A percentile compares a stretch with the other conserved stretches of the same genome.
Conservation (phyloP, 2,113 vertebrate species). For the Lycaon pictus region DNA sequence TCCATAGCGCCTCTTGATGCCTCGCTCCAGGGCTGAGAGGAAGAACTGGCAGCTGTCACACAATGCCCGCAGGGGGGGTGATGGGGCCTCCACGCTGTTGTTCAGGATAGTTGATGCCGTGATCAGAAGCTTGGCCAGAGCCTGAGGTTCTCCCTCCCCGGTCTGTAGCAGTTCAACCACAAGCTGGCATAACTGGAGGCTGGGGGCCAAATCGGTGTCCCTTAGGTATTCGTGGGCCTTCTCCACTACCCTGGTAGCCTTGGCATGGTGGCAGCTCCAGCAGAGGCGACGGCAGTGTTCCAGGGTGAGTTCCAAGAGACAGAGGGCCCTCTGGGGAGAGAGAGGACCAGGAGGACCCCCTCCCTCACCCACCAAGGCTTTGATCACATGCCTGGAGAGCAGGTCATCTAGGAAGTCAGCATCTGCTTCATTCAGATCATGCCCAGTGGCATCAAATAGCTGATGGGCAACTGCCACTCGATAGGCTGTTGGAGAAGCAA, state of each 20-base stretch:
- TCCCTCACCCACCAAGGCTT: constrained; percentile 57
- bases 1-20: constrained; percentile 58
- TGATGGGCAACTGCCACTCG: constrained; percentile 86
- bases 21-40: constrained; percentile 83
- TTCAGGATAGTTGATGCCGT: constrained; percentile 81
- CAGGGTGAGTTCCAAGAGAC: constrained; percentile 88
- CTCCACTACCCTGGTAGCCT: constrained; percentile 78
- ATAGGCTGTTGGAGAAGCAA: constrained; percentile 81
- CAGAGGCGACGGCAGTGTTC: constrained; percentile 88
- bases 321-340: constrained; percentile 58
- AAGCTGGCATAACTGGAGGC: constrained; percentile 79
- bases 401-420: constrained; percentile 85
- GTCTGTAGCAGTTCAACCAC: constrained; percentile 83
- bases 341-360: neutral
- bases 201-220: neutral
- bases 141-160: constrained; percentile 11
- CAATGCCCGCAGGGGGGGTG: constrained; percentile 80
- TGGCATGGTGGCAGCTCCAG: constrained; percentile 78
- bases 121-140: constrained; percentile 68
- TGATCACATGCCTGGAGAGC: constrained; percentile 76
- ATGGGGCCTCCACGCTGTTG: fast-evolving
- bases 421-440: constrained; percentile 80
- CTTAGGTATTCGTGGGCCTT: constrained; percentile 66
- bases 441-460: constrained; percentile 84
- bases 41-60: constrained; percentile 89